Base-by-base conservation (phyloP, 2,888 invertebrate genomes). In the Synanthedon andrenaeformis region DNA sequence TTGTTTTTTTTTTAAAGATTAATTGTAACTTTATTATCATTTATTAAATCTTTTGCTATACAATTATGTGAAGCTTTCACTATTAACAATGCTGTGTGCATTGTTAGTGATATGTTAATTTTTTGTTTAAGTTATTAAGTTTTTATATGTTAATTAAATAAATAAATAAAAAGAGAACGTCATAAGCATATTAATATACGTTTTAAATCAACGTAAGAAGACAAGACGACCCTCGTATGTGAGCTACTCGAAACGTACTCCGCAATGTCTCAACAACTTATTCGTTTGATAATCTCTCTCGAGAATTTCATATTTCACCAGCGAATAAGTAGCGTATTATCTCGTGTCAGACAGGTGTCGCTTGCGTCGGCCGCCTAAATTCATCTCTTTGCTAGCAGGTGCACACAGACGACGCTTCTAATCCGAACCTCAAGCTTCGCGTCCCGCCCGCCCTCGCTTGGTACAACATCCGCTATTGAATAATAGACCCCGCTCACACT, bases 331-430 rank as follows among this genome's bases (percentile, higher is more conserved):
- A 79, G 76, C 76, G 77, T 78, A 78, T 80, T 81, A 79, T 79
- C 76, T 79, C 72, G 69, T 70, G 74, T 74, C 72, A 79, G 83
- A 82, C 83, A 84, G 83, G 79, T 84, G 83, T 82, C 83, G 77
- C 79, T 76, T 66, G 69, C 71, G 74, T 74, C 77, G 74, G 67
- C 72, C 70, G 69, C 68, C 75, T 77, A 79, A 79, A 83, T 83
- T 79, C 82, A 79, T 83, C 81, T 79, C 72, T 69, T 68, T 64
- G 71, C 69, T 64, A 67, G 72, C 82, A 81, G 82, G 76, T 81
- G 81, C 75, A 79, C 72, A 66, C 67, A 74, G 74, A 70, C 72
- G 76, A 74, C 66, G 70, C 69, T 63, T 63, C 72, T 83, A 82
- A 82, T 83, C 82, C 79, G 62, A 59, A 68, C 65, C 70, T 73